Evolutionary conservation across 2,888 invertebrate genomes (phyloP).

Genomic region (Spilosoma lubricipeda): DNA sequence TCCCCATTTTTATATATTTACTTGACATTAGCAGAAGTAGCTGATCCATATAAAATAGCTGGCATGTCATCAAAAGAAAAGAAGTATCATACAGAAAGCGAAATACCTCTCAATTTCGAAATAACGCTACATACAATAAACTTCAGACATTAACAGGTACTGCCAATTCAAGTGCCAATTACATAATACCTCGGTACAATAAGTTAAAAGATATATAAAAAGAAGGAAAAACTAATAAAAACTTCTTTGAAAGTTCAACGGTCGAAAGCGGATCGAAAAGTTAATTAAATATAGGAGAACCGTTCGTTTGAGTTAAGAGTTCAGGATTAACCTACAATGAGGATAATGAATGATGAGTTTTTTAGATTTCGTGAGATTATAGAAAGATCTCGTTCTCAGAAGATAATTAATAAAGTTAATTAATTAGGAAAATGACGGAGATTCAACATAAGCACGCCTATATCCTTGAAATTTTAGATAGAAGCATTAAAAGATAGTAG

Average conservation of each 20-base stretch:
- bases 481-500: too few species aligned
- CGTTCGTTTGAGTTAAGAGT: constrained; percentile 46
- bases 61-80: too few species aligned
- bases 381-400: not conserved
- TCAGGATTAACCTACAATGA: constrained; percentile 20
- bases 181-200: constrained; percentile 41
- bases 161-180: constrained; percentile 29
- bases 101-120: not conserved
- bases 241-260: constrained; percentile 39
- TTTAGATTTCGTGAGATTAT: constrained; percentile 5
- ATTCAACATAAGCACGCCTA: not conserved
- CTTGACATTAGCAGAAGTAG: too few species aligned
- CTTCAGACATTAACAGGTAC: not conserved
- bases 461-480: too few species aligned
- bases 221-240: constrained; percentile 45
- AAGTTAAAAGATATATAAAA: constrained; percentile 46
- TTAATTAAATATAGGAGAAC: constrained; percentile 44
- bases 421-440: not conserved
- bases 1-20: too few species aligned
- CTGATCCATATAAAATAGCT: too few species aligned
- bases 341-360: constrained; percentile 21
- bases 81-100: too few species aligned
- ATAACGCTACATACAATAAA: not conserved
- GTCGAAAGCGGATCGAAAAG: constrained; percentile 36
- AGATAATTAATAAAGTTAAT: not conserved